These are phyloP conservation scores for Lampris megalopsis DNA, from an alignment of 2,113 vertebrate species.

Conservation along the genomic window DNA sequence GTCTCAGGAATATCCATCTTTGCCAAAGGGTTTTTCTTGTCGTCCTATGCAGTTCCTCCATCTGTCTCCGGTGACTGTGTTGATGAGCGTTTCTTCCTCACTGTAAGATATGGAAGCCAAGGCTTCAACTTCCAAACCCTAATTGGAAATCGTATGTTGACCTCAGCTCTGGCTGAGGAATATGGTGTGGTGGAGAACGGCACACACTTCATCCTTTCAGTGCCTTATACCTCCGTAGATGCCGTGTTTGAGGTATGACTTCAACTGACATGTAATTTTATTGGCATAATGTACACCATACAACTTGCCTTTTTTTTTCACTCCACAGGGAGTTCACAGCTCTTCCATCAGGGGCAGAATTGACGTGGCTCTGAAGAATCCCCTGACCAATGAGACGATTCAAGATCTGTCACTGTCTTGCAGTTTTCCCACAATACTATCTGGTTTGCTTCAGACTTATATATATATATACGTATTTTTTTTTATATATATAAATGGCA, in stretches of 20 bases:
- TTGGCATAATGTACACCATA: neutral
- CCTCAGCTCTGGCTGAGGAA: conserved; percentile 44
- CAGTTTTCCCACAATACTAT: conserved; percentile 52
- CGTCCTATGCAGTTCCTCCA: conserved; percentile 48
- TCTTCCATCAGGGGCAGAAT: conserved; percentile 60
- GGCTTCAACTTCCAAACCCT: conserved; percentile 51
- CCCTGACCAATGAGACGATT: conserved; percentile 21
- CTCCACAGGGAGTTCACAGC: conserved; percentile 54
- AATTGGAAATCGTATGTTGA: conserved; percentile 60
- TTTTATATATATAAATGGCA: too few relatives aligned
- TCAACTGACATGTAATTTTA: neutral
- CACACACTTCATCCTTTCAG: conserved; percentile 66
- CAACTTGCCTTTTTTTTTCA: neutral
- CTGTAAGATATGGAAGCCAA: conserved; percentile 59
- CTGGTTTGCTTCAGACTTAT: conserved; percentile 46
- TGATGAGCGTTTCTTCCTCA: conserved; percentile 58
- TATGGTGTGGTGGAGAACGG: conserved; percentile 60
- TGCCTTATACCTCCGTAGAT: conserved; percentile 56
- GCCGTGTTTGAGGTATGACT: conserved; percentile 62
- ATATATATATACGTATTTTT: neutral
- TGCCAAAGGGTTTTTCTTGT: neutral
- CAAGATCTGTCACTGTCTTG: conserved; percentile 69
- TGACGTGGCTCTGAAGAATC: conserved; percentile 47
- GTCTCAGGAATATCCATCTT: neutral
- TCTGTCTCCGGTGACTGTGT: conserved; percentile 63